Base-by-base conservation (phyloP, 1,140 invertebrate species). In the Pissodes strobi region DNA sequence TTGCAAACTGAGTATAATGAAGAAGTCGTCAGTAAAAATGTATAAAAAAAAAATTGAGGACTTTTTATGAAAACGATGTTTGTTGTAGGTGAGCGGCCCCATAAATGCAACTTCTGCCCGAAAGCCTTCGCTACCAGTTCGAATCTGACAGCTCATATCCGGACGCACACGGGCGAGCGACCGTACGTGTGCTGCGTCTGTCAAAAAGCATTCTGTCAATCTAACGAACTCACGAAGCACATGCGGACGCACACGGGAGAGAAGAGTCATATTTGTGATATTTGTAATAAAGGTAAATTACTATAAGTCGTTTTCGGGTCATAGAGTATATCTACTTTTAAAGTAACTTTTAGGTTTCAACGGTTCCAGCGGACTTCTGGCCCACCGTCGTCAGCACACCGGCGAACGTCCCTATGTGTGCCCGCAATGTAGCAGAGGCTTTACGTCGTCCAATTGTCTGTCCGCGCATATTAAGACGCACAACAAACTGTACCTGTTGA, bases 401-500 rank as follows among this genome's bases (percentile, higher is more conserved):
- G 82, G 83, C 30, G 84, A 86, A 72, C 79, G 84, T 18, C 85
- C 85, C 8, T 86, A 85, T 64, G 78, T 79, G 23, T 88, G 87
- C 69, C 79, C 81, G 37, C 75, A 84, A 27, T 88, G 87, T 74
- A 79, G 81, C 23, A 83, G 84, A 70, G 80, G 81, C 69, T 84
- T 83, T 67, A 78, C 82, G 39, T 82, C 83, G 37, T 81, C 80
- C 63, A 81, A 82, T 37, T 83, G 83, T 75, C 74, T 84, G 6
- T 82, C 83, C 0, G 83, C 82, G 4, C 83, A 84, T 63, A 79
- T 84, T 62, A 74, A 82, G 37, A 83, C 81, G 43, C 83, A 84
- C 64, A 59, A 59, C 15, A 59, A 59, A 15, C 3, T 21, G 17
- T 34, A 51, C n/a, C 45, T 30, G 9, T 18, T 51, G 8, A 38